Conservation (phyloP, 1,140 invertebrate species). For the Bombus fervidus region DNA sequence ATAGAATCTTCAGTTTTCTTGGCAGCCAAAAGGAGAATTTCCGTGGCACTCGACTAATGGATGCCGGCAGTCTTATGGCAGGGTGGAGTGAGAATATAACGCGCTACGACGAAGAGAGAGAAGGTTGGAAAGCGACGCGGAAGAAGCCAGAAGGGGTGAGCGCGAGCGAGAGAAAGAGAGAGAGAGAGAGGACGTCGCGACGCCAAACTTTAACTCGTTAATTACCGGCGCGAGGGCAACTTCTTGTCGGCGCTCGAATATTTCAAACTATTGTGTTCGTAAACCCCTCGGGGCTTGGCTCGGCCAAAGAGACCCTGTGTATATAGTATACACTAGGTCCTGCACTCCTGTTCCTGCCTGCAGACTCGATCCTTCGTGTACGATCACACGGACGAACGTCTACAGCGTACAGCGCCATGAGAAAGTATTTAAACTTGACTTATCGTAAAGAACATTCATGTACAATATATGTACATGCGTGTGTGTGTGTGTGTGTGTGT, state of each 20-base stretch:
- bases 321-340: slow-evolving; percentile 50
- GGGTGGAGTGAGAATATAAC: slow-evolving; percentile 45
- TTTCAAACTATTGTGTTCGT: slow-evolving; percentile 83
- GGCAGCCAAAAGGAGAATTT: slow-evolving; percentile 81
- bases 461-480: no score
- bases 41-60: slow-evolving; percentile 82
- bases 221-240: slow-evolving; percentile 82
- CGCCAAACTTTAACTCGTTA: slow-evolving; percentile 84
- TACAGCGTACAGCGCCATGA: not conserved
- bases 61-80: slow-evolving; percentile 79
- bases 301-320: slow-evolving; percentile 57
- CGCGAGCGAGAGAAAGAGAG: slow-evolving; percentile 31
- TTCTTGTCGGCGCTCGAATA: slow-evolving; percentile 83
- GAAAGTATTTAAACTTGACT: not conserved
- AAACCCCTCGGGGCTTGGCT: slow-evolving; percentile 78
- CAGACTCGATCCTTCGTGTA: slow-evolving; percentile 24
- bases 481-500: no score
- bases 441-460: no score
- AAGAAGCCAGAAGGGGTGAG: slow-evolving; percentile 19
- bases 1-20: slow-evolving; percentile 75
- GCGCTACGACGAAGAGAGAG: slow-evolving; percentile 47
- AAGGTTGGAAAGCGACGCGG: slow-evolving; percentile 1
- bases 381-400: slow-evolving; percentile 37
- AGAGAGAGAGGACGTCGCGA: slow-evolving; percentile 70
- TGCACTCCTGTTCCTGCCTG: slow-evolving; percentile 52